A percentile compares a stretch with the other conserved stretches of the same genome.
These are phyloP conservation scores for Leptopilina syphax DNA, from an alignment of 2,888 invertebrate species.

Conservation along the genomic window DNA sequence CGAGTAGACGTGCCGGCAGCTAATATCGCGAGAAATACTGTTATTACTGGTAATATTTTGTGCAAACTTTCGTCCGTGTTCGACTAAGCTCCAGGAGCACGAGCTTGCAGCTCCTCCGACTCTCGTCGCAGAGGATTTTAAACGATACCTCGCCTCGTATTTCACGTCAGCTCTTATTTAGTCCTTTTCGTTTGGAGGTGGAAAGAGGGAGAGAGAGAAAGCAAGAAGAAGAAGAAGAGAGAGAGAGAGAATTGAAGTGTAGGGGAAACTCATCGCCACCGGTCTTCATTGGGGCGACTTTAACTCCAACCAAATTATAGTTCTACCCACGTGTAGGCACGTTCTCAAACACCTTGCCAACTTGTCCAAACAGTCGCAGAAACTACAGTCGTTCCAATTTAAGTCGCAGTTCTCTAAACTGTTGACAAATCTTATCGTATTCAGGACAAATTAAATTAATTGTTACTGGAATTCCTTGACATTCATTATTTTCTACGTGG, in stretches of 20 bases:
- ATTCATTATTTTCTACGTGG: too few species aligned
- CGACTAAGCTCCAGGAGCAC: slow-evolving; percentile 50
- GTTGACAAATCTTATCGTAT: slow-evolving; percentile 8
- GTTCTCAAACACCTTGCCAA: slow-evolving; percentile 20
- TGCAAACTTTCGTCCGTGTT: slow-evolving; percentile 61
- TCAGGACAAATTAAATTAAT: neutral
- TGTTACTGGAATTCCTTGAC: neutral
- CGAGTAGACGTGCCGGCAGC: slow-evolving; percentile 53
- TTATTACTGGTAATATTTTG: slow-evolving; percentile 68
- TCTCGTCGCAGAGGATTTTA: slow-evolving; percentile 61
- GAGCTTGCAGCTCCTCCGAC: slow-evolving; percentile 51
- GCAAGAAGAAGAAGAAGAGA: too few species aligned
- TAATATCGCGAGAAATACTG: slow-evolving; percentile 73
- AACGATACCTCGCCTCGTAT: slow-evolving; percentile 62
- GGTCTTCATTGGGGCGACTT: slow-evolving; percentile 36
- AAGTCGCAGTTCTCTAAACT: slow-evolving; percentile 10
- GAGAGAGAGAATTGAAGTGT: neutral
- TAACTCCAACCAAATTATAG: slow-evolving; percentile 26
- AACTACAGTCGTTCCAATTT: slow-evolving; percentile 8
- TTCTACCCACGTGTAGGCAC: slow-evolving; percentile 28
- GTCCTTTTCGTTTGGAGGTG: slow-evolving; percentile 39
- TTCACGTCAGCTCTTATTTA: slow-evolving; percentile 67
- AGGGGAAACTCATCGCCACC: slow-evolving; percentile 34
- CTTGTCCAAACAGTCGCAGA: slow-evolving; percentile 23
- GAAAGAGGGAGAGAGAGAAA: neutral